Evolutionary conservation across 2,113 vertebrate species (phyloP).

Genomic region (Rousettus leschenaultii): DNA sequence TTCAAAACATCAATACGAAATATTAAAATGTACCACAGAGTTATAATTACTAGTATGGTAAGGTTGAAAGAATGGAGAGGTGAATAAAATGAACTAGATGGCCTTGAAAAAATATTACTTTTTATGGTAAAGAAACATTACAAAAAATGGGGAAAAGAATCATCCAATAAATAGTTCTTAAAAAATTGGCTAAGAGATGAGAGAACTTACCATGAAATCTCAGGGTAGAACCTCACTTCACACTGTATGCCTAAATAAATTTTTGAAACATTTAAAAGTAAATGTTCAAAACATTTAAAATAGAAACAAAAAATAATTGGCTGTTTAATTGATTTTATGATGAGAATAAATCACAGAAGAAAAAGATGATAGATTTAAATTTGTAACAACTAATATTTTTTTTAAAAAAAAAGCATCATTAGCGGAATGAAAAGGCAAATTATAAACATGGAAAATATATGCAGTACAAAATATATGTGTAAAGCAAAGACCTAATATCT

Average conservation of each 20-base stretch:
- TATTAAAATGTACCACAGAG: not conserved
- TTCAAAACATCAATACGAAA: not conserved
- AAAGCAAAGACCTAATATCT: not conserved
- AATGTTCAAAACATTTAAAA: not conserved
- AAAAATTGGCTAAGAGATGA: not conserved
- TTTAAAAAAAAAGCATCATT: not conserved
- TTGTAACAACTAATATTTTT: not conserved
- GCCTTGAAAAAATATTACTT: not conserved
- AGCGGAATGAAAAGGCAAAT: not conserved
- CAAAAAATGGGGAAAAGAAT: not conserved
- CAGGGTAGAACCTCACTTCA: not conserved
- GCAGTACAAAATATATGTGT: not conserved
- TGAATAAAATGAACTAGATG: not conserved
- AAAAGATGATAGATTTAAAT: not conserved
- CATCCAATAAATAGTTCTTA: not conserved
- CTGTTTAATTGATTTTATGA: not conserved
- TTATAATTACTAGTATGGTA: not conserved
- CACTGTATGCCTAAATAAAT: not conserved
- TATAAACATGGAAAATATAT: not conserved
- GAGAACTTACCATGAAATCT: not conserved
- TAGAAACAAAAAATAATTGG: not conserved
- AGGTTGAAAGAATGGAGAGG: not conserved
- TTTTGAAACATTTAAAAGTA: constrained; percentile 12
- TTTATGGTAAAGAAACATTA: not conserved
- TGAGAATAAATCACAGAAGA: not conserved